Evolutionary conservation across 2,888 invertebrate species (phyloP).

Genomic region (Leptinotarsa juncta): DNA sequence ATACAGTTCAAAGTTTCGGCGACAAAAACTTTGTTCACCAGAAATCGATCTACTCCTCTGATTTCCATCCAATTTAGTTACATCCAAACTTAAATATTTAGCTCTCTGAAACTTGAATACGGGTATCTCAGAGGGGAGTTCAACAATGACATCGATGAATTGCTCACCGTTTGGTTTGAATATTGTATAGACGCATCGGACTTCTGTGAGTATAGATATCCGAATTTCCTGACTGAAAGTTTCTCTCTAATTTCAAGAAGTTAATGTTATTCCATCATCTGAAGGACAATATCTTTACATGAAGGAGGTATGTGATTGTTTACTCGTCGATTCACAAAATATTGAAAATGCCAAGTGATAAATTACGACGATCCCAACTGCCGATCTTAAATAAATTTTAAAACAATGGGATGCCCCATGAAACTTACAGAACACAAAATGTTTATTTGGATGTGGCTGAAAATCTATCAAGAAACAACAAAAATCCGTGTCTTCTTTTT

Average conservation of each 20-base stretch:
- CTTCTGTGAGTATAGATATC: neutral
- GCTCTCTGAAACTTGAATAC: conserved; percentile 15
- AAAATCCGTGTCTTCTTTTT: too few relatives aligned
- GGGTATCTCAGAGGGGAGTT: conserved; percentile 10
- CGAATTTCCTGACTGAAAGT: neutral
- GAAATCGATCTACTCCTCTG: conserved; percentile 10
- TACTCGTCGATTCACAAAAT: too few relatives aligned
- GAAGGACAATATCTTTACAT: neutral
- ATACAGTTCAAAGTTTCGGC: conserved; percentile 16
- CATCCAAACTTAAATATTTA: conserved; percentile 21
- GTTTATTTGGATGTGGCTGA: too few relatives aligned
- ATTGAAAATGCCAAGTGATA: too few relatives aligned
- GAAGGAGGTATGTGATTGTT: neutral
- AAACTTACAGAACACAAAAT: too few relatives aligned
- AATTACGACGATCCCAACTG: too few relatives aligned
- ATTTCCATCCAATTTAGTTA: conserved; percentile 23
- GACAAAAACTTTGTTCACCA: conserved; percentile 18
- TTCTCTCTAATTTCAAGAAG: neutral
- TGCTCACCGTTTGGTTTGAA: conserved; percentile 3
- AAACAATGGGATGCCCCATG: too few relatives aligned
- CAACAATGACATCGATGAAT: neutral
- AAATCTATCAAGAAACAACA: too few relatives aligned
- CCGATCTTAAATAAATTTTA: too few relatives aligned
- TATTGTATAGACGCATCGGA: neutral
- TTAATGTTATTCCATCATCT: neutral